Evolutionary conservation across 1,140 invertebrate species (phyloP).

Genomic region (Octopus bimaculoides): DNA sequence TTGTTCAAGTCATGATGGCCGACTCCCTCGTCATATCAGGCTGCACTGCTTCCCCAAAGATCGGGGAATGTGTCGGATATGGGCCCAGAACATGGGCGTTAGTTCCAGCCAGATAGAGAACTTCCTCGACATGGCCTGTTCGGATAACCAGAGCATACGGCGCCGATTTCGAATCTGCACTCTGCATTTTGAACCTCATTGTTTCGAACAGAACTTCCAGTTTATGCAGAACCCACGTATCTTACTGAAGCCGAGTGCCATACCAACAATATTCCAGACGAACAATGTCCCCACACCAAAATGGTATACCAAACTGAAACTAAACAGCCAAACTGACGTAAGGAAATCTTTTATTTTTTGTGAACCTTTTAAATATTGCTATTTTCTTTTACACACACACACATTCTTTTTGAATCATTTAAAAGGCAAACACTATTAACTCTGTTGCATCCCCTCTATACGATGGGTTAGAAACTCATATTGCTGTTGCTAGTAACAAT

Average conservation of each 20-base stretch:
- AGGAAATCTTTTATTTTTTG: too few species aligned
- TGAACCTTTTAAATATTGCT: too few species aligned
- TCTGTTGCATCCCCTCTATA: too few species aligned
- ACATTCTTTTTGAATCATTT: too few species aligned
- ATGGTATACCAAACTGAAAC: conserved; percentile 2
- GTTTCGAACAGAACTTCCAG: not conserved
- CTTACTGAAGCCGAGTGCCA: not conserved
- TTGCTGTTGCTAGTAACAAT: too few species aligned
- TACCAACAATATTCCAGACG: not conserved
- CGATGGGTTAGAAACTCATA: too few species aligned
- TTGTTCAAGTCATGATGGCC: conserved; percentile 2
- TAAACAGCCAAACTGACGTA: not conserved
- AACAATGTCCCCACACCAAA: not conserved
- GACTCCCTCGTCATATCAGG: not conserved
- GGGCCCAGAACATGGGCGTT: not conserved
- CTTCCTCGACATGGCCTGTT: conserved; percentile 3
- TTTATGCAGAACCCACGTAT: not conserved
- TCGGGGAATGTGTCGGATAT: not conserved
- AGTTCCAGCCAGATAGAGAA: not conserved
- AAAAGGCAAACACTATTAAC: too few species aligned
- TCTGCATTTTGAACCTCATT: not conserved
- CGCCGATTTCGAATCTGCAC: not conserved
- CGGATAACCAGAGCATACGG: not conserved
- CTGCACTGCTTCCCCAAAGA: not conserved
- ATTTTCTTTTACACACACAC: too few species aligned